Evolutionary conservation across 2,113 vertebrate species (phyloP).

Genomic region (Haemorhous mexicanus): DNA sequence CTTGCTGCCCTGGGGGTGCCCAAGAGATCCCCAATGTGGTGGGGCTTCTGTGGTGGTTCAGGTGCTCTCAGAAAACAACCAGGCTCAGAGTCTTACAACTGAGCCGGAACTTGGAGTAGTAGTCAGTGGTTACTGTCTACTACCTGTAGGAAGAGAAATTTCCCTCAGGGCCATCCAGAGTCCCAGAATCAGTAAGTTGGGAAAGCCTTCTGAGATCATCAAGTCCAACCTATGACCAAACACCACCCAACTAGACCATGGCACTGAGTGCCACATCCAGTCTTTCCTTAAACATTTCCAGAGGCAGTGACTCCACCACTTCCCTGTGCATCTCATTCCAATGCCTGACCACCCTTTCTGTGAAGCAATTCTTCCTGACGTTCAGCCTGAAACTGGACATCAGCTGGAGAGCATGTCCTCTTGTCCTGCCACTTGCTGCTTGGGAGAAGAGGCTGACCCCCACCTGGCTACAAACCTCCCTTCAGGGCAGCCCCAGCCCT

Average conservation of each 20-base stretch:
- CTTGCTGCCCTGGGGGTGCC: rapidly evolving
- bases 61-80: background rate
- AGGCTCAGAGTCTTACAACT: background rate
- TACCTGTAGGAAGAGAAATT: background rate
- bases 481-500: background rate
- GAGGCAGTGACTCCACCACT: background rate
- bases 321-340: too few relatives aligned
- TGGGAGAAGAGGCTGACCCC: background rate
- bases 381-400: background rate
- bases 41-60: too few relatives aligned
- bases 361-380: background rate
- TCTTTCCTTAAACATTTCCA: background rate
- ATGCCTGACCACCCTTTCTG: background rate
- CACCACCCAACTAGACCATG: background rate
- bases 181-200: background rate
- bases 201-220: background rate
- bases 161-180: background rate
- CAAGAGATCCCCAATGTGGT: rapidly evolving
- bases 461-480: background rate
- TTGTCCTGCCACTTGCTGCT: background rate
- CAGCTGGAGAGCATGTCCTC: background rate
- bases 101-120: background rate
- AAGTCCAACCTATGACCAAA: background rate
- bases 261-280: background rate
- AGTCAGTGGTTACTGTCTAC: background rate